These are phyloP conservation scores for Phaethornis superciliosus DNA, from an alignment of 2,113 vertebrate species.

Conservation along the genomic window DNA sequence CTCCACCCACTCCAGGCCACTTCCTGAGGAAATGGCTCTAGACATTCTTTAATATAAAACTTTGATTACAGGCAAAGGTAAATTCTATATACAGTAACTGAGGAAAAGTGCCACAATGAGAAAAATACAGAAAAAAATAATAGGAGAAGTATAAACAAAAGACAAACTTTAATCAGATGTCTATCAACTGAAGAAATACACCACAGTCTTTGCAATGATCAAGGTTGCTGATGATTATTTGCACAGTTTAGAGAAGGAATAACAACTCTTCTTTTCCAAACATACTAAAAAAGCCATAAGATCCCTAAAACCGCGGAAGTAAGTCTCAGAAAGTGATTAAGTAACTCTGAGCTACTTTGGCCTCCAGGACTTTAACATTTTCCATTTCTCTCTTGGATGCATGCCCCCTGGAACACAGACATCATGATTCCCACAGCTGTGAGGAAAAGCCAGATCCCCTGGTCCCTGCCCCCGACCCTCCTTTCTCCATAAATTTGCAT, in stretches of 20 bases:
- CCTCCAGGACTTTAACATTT: slow-evolving; percentile 35
- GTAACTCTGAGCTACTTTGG: slow-evolving; percentile 40
- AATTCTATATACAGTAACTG: neutral
- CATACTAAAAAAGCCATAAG: neutral
- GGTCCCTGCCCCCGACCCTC: neutral
- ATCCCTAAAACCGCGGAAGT: slow-evolving; percentile 33
- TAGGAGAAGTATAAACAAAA: slow-evolving; percentile 30
- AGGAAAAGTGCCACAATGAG: neutral
- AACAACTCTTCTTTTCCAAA: slow-evolving; percentile 53
- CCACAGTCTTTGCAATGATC: neutral
- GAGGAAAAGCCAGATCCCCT: neutral
- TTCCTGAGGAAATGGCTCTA: neutral
- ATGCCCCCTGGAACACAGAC: neutral
- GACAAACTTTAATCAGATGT: neutral
- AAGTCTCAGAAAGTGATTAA: slow-evolving; percentile 56
- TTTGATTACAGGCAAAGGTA: neutral
- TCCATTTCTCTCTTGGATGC: neutral
- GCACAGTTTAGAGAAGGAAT: slow-evolving; percentile 50
- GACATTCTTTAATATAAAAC: neutral
- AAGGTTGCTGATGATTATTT: slow-evolving; percentile 59
- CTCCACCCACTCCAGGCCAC: neutral
- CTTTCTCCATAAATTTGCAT: neutral
- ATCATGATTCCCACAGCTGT: neutral
- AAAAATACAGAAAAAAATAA: neutral
- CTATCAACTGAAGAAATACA: slow-evolving; percentile 40